Evolutionary conservation across 2,797 vertebrate genomes (phyloP).

Genomic region (Megalops cyprinoides): DNA sequence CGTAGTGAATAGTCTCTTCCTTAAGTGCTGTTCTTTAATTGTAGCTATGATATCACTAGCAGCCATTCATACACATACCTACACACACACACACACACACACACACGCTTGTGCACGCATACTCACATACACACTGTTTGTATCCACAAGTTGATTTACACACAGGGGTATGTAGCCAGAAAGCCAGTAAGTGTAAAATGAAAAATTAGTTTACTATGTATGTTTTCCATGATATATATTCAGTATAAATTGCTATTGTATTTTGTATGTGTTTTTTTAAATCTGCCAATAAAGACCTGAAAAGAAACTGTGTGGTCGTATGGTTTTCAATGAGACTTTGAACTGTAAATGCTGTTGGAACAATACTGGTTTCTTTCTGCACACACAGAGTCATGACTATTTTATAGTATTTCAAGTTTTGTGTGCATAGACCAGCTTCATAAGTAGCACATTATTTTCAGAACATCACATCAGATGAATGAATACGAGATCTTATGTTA

Average conservation of each 20-base stretch:
- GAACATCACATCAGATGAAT: too few species aligned
- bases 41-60: background rate
- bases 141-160: background rate
- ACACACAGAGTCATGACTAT: too few species aligned
- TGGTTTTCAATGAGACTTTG: background rate
- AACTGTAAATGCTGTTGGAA: background rate
- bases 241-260: slow-evolving; percentile 27
- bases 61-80: background rate
- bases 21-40: slow-evolving; percentile 19
- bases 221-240: slow-evolving; percentile 4
- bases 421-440: too few species aligned
- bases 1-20: background rate
- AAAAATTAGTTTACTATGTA: slow-evolving; percentile 23
- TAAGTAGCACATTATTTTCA: too few species aligned
- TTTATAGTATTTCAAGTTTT: too few species aligned
- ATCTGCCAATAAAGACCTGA: slow-evolving; percentile 30
- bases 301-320: slow-evolving; percentile 15
- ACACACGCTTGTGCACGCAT: background rate
- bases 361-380: background rate
- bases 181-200: slow-evolving; percentile 8
- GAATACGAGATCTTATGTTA: too few species aligned
- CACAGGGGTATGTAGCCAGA: slow-evolving; percentile 5
- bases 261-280: slow-evolving; percentile 35
- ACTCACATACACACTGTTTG: background rate
- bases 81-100: background rate